phyloP scores from a whole-genome alignment of 2,888 invertebrate species.

The Netelia melanura region DNA sequence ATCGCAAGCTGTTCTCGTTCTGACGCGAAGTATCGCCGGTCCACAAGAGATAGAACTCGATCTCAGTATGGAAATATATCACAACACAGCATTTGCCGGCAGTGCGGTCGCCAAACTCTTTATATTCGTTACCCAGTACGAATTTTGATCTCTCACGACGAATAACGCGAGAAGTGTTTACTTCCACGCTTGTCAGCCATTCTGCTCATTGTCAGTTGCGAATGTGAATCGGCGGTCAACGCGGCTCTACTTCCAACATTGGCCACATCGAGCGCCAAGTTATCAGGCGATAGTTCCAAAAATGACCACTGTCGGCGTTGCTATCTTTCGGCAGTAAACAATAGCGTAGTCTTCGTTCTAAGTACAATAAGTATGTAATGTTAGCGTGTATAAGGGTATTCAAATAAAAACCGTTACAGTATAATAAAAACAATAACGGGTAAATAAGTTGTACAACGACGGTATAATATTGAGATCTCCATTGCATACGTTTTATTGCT shows the following conservation, averaged over 20 bases:
- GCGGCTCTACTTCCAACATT: background rate
- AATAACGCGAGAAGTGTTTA: background rate
- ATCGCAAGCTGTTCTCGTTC: constrained; percentile 91
- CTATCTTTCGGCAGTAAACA: background rate
- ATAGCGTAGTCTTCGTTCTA: background rate
- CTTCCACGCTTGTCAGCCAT: too few species aligned
- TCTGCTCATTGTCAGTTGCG: background rate
- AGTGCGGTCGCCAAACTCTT: constrained; percentile 94
- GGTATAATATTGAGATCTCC: constrained; percentile 55
- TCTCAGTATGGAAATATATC: constrained; percentile 93
- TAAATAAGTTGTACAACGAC: constrained; percentile 18
- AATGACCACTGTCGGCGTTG: background rate
- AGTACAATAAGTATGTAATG: background rate
- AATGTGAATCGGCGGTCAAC: background rate
- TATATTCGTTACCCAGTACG: constrained; percentile 94
- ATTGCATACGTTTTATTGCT: constrained; percentile 64
- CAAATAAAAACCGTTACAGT: background rate
- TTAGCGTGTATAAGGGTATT: background rate
- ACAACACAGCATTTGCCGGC: constrained; percentile 90
- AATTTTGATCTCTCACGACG: constrained; percentile 86
- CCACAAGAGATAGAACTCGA: constrained; percentile 96
- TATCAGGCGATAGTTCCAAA: background rate
- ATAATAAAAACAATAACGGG: background rate
- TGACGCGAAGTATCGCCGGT: constrained; percentile 91
- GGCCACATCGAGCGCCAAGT: background rate